These are phyloP conservation scores for Ophiodon elongatus DNA, from an alignment of 2,113 vertebrate genomes.

Conservation along the genomic window DNA sequence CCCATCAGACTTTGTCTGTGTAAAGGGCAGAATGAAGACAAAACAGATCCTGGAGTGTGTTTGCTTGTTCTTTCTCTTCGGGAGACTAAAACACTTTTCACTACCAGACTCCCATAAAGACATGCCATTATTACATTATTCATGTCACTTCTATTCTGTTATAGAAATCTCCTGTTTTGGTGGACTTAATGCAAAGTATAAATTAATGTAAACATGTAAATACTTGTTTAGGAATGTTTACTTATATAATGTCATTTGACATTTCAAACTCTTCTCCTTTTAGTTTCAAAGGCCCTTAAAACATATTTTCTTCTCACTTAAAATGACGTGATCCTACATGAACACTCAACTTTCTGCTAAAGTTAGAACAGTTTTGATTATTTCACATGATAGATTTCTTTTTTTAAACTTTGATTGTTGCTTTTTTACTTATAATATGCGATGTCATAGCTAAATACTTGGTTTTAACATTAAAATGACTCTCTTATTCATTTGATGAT, in stretches of 20 bases:
- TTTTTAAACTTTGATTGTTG: neutral
- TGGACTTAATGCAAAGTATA: slow-evolving; percentile 24
- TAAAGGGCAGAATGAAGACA: slow-evolving; percentile 60
- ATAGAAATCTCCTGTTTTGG: slow-evolving; percentile 24
- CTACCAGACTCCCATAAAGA: slow-evolving; percentile 14
- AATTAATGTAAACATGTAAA: slow-evolving; percentile 58
- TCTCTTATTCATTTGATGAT: neutral
- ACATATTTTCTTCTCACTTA: neutral
- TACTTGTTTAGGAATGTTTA: slow-evolving; percentile 59
- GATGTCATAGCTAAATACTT: slow-evolving; percentile 2
- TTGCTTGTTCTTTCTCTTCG: slow-evolving; percentile 29
- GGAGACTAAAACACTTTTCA: slow-evolving; percentile 32
- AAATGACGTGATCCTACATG: neutral
- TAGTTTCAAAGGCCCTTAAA: slow-evolving; percentile 29
- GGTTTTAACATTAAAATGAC: slow-evolving; percentile 10
- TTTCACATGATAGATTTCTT: neutral
- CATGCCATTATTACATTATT: neutral
- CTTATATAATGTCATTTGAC: slow-evolving; percentile 3
- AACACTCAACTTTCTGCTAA: neutral
- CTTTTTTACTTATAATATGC: neutral
- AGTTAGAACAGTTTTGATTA: neutral
- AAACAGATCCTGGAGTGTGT: slow-evolving; percentile 12
- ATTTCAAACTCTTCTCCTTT: slow-evolving; percentile 2
- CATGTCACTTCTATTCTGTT: slow-evolving; percentile 15
- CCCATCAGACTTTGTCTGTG: slow-evolving; percentile 57